phyloP scores from a whole-genome alignment of 2,797 vertebrate genomes.

The Ispidina picta region DNA sequence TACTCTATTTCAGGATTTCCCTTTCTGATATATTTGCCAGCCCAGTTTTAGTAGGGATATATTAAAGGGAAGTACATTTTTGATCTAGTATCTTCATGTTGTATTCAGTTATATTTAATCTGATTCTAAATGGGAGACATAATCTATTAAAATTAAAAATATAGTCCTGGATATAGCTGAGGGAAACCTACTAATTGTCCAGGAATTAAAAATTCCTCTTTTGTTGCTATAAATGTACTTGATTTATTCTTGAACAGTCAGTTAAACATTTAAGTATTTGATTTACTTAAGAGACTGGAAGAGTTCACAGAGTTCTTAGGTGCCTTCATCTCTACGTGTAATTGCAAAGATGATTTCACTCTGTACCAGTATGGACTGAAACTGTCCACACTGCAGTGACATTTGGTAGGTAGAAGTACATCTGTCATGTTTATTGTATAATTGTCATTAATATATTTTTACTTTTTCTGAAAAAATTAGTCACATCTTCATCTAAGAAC shows the following conservation, averaged over 20 bases:
- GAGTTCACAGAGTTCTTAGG: not conserved
- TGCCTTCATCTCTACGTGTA: not conserved
- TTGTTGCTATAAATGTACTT: conserved; percentile 6
- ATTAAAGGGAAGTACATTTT: not conserved
- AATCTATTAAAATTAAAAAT: not conserved
- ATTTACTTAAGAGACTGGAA: not conserved
- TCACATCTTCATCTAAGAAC: not conserved
- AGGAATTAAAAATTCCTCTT: not conserved
- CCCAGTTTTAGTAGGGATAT: not conserved
- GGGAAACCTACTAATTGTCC: not conserved
- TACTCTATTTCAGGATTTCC: not conserved
- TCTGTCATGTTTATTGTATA: not conserved
- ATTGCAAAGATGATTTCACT: not conserved
- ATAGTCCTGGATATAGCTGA: not conserved
- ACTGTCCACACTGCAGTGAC: not conserved
- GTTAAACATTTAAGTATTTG: not conserved
- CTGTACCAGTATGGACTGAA: not conserved
- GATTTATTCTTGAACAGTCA: not conserved
- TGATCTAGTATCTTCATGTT: not conserved
- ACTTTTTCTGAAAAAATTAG: not conserved
- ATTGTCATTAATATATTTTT: not conserved
- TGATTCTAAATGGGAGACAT: conserved; percentile 4
- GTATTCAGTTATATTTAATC: conserved; percentile 13
- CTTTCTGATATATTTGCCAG: not conserved
- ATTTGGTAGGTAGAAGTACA: not conserved